A percentile compares a stretch with the other conserved stretches of the same genome.
These are phyloP conservation scores for Drosophila melanica DNA, from an alignment of 1,140 invertebrate species.

Conservation along the genomic window DNA sequence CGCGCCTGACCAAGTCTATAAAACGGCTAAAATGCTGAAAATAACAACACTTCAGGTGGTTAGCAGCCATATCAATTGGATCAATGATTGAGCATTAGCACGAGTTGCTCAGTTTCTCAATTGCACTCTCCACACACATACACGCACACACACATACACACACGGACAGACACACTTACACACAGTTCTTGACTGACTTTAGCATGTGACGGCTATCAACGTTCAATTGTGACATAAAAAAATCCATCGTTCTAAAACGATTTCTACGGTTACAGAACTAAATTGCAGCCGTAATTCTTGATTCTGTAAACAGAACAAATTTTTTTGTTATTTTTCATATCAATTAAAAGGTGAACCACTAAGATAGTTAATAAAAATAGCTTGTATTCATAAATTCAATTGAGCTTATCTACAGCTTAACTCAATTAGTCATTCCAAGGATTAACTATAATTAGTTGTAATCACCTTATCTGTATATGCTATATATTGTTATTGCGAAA, in stretches of 20 bases:
- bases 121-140: slow-evolving; percentile 14
- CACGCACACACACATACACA: no score
- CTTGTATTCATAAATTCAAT: neutral
- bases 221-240: slow-evolving; percentile 10
- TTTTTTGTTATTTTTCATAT: no score
- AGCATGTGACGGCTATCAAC: slow-evolving; percentile 22
- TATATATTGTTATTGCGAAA: neutral
- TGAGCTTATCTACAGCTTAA: neutral
- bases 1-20: slow-evolving; percentile 15
- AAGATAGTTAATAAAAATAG: no score
- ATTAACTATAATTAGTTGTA: neutral
- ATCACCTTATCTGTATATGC: neutral
- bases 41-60: slow-evolving; percentile 35
- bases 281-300: no score
- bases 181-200: slow-evolving; percentile 39
- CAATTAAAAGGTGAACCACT: no score
- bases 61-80: slow-evolving; percentile 54
- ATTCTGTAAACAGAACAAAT: no score
- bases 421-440: neutral
- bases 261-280: neutral
- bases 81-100: slow-evolving; percentile 74
- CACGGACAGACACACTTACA: neutral
- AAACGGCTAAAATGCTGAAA: slow-evolving; percentile 24
- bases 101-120: slow-evolving; percentile 56
- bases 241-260: neutral